Conservation (phyloP, 2,888 invertebrate species). For the Andrena flavipes region DNA sequence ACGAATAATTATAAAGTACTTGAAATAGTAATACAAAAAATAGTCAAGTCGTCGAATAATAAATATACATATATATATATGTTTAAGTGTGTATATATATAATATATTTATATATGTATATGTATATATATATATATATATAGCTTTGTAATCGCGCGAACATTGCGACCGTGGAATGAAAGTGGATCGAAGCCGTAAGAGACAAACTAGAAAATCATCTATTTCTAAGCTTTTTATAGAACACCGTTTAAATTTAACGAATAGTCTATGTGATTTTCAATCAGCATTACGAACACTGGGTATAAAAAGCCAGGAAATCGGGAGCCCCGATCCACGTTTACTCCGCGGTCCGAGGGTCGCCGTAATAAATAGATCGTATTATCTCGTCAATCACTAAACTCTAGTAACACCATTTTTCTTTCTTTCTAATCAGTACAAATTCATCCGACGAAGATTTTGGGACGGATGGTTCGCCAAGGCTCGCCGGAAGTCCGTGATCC, state of each 20-base stretch:
- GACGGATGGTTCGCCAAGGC: conserved; percentile 8
- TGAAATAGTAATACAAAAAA: conserved; percentile 73
- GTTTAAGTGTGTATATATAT: conserved; percentile 36
- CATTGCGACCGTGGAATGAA: conserved; percentile 71
- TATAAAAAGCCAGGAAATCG: conserved; percentile 18
- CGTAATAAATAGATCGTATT: conserved; percentile 75
- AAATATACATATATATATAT: conserved; percentile 61
- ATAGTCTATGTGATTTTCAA: background rate
- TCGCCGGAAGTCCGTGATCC: background rate
- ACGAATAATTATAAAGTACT: conserved; percentile 72
- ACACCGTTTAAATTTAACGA: background rate
- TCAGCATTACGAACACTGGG: background rate
- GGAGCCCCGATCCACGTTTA: conserved; percentile 68
- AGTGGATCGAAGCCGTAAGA: conserved; percentile 62
- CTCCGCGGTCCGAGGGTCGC: conserved; percentile 73
- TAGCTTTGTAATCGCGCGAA: conserved; percentile 68
- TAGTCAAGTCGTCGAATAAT: conserved; percentile 71
- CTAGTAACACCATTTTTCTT: conserved; percentile 75
- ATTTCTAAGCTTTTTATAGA: background rate
- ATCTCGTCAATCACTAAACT: conserved; percentile 76
- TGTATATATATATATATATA: conserved; percentile 56
- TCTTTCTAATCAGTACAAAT: conserved; percentile 79
- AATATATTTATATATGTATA: conserved; percentile 37
- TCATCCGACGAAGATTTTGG: conserved; percentile 56
- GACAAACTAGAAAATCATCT: background rate